These are phyloP conservation scores for Gnatocerus cornutus DNA, from an alignment of 2,888 invertebrate genomes.

Conservation along the genomic window DNA sequence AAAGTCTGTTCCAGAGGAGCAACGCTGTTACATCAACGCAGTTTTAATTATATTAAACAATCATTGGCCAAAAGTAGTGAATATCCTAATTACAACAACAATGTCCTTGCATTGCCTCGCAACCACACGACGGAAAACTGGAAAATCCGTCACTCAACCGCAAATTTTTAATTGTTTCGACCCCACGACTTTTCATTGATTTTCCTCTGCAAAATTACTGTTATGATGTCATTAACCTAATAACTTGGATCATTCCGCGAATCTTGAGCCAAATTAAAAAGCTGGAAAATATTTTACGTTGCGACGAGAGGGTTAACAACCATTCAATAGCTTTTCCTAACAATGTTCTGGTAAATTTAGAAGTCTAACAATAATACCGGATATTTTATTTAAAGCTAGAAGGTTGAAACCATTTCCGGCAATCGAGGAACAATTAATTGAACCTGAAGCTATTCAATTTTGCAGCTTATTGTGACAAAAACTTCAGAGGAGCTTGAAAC, in stretches of 20 bases:
- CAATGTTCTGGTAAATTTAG: constrained; percentile 3
- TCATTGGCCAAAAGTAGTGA: constrained; percentile 15
- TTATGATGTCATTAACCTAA: constrained; percentile 40
- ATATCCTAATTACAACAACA: constrained; percentile 30
- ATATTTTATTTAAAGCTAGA: constrained; percentile 20
- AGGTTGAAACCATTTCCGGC: constrained; percentile 25
- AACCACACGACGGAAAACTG: neutral
- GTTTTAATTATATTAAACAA: constrained; percentile 49
- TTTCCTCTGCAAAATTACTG: constrained; percentile 28
- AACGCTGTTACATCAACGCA: constrained; percentile 41
- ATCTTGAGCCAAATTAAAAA: neutral
- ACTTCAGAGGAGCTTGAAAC: neutral
- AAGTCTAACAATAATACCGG: constrained; percentile 8
- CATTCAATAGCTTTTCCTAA: constrained; percentile 2
- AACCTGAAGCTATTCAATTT: constrained; percentile 2
- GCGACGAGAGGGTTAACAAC: neutral
- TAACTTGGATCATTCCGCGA: constrained; percentile 1
- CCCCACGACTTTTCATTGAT: constrained; percentile 24
- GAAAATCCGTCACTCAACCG: constrained; percentile 4
- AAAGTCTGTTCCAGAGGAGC: constrained; percentile 36
- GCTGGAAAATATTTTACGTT: too few relatives aligned
- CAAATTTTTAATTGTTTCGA: neutral
- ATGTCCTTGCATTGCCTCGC: constrained; percentile 42
- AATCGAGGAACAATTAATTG: constrained; percentile 1
- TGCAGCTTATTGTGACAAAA: neutral